A percentile compares a stretch with the other conserved stretches of the same genome.
phyloP scores from a whole-genome alignment of 2,888 invertebrate genomes.

The Spatulosminthurus flaviceps region DNA sequence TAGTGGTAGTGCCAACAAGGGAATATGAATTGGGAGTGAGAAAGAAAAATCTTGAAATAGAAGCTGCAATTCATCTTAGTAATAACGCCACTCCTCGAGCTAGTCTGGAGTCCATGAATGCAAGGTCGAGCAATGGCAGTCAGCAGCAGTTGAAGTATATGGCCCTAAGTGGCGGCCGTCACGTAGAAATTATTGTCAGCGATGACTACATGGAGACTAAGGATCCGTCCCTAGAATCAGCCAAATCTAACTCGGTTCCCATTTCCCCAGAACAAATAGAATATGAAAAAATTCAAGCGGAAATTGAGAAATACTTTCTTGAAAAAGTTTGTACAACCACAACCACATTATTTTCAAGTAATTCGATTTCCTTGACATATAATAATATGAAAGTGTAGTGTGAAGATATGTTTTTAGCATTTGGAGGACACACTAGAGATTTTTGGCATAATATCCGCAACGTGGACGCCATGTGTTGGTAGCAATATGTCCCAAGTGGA shows the following conservation, averaged over 20 bases:
- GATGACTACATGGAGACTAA: constrained; percentile 39
- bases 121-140: neutral
- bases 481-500: constrained; percentile 51
- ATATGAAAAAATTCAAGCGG: constrained; percentile 27
- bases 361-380: too few relatives aligned
- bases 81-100: too few relatives aligned
- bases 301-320: constrained; percentile 47
- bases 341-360: too few relatives aligned
- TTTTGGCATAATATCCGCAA: constrained; percentile 48
- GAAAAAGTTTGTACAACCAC: constrained; percentile 42
- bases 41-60: constrained; percentile 47
- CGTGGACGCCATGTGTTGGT: constrained; percentile 50
- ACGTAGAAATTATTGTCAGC: constrained; percentile 32
- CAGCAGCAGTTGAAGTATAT: neutral
- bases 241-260: neutral
- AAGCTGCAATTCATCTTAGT: neutral
- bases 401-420: too few relatives aligned
- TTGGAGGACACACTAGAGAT: constrained; percentile 54
- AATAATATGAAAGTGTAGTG: too few relatives aligned
- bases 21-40: constrained; percentile 51
- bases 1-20: constrained; percentile 50
- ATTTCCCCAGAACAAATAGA: neutral
- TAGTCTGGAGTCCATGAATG: neutral
- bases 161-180: constrained; percentile 27
- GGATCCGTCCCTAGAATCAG: neutral